These are phyloP conservation scores for Otis tarda DNA, from an alignment of 2,113 vertebrate species.

Conservation along the genomic window DNA sequence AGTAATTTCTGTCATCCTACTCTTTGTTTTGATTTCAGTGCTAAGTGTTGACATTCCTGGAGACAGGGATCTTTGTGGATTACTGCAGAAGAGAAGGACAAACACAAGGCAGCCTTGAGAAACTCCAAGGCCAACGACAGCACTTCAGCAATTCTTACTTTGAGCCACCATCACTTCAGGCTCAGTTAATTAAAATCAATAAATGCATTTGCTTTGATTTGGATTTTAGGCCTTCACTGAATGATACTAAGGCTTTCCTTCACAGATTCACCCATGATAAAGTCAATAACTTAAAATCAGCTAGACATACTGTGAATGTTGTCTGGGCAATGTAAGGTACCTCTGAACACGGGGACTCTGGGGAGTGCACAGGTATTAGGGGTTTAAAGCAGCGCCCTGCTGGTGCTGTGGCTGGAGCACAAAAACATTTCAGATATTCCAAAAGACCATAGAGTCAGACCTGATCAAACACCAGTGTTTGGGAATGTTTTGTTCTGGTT, in stretches of 20 bases:
- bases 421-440: neutral
- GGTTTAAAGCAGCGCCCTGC: neutral
- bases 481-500: neutral
- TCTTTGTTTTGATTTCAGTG: neutral
- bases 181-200: conserved; percentile 64
- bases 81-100: neutral
- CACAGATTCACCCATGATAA: conserved; percentile 9
- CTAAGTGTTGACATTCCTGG: neutral
- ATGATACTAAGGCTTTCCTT: neutral
- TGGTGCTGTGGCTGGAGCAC: neutral
- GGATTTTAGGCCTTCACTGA: conserved; percentile 32
- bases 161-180: neutral
- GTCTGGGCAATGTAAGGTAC: neutral
- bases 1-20: neutral
- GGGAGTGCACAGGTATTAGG: neutral
- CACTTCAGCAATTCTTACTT: neutral
- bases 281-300: conserved; percentile 57
- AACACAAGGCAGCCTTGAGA: neutral
- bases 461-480: neutral
- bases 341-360: neutral
- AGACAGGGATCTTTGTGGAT: neutral
- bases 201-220: conserved; percentile 48
- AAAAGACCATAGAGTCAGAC: neutral
- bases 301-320: conserved; percentile 1
- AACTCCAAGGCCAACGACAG: neutral